Conservation (phyloP, 2,113 vertebrate genomes). For the Mustelus asterias region DNA sequence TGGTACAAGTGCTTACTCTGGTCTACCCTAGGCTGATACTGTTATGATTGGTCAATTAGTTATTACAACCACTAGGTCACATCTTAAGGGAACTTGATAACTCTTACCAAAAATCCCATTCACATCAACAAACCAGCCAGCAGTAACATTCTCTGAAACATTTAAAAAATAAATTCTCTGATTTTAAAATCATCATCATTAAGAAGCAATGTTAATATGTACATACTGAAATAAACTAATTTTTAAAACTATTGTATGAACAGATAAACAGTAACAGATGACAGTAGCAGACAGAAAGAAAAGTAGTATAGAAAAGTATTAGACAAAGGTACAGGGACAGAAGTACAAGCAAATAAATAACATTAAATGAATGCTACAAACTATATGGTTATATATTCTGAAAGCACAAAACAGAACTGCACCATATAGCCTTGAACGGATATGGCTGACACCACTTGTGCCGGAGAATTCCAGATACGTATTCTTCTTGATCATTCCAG, state of each 20-base stretch:
- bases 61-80: background rate
- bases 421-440: slow-evolving; percentile 69
- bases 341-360: slow-evolving; percentile 20
- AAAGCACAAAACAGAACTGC: slow-evolving; percentile 44
- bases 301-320: too few relatives aligned
- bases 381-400: background rate
- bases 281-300: background rate
- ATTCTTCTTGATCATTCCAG: slow-evolving; percentile 63
- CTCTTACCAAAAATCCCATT: background rate
- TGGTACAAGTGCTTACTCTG: background rate
- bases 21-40: background rate
- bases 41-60: background rate
- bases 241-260: background rate
- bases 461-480: slow-evolving; percentile 79
- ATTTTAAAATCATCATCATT: background rate
- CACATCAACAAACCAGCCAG: background rate
- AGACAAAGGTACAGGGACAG: background rate
- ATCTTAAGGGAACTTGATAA: background rate
- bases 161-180: background rate
- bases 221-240: background rate
- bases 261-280: background rate
- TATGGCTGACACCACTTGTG: slow-evolving; percentile 53
- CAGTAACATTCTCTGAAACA: background rate
- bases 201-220: background rate
- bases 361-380: background rate